A percentile compares a stretch with the other conserved stretches of the same genome.
phyloP scores from a whole-genome alignment of 2,113 vertebrate species.

The Sisor rabdophorus region DNA sequence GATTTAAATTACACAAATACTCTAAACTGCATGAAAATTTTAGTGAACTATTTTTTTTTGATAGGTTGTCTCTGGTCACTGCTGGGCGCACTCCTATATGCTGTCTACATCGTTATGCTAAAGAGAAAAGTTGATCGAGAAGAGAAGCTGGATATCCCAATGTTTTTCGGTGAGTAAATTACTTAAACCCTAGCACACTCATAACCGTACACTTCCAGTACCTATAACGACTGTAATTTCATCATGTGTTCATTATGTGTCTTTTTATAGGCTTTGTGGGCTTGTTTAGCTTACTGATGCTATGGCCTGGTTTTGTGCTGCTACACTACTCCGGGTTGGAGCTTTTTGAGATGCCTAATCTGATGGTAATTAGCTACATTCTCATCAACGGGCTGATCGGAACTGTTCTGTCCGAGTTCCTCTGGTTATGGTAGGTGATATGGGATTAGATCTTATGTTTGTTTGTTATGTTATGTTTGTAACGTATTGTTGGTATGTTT shows the following conservation, averaged over 20 bases:
- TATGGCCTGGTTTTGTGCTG: constrained; percentile 94
- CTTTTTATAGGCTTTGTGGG: constrained; percentile 83
- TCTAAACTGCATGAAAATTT: neutral
- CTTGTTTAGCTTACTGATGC: constrained; percentile 90
- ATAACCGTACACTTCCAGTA: neutral
- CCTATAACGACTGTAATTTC: neutral
- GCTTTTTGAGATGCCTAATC: constrained; percentile 89
- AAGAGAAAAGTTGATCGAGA: constrained; percentile 93
- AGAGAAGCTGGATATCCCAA: constrained; percentile 93
- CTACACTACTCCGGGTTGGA: constrained; percentile 94
- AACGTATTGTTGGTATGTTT: no score
- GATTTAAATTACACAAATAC: neutral
- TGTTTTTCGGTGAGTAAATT: constrained; percentile 88
- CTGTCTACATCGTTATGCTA: constrained; percentile 95
- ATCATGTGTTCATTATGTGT: constrained; percentile 24
- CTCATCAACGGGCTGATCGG: constrained; percentile 93
- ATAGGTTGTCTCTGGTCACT: constrained; percentile 90
- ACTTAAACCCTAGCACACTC: neutral
- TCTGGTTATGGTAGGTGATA: constrained; percentile 85
- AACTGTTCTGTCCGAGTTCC: constrained; percentile 94
- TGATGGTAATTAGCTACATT: constrained; percentile 89
- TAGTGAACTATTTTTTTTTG: constrained; percentile 11
- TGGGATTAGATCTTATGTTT: constrained; percentile 43
- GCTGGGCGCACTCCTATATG: constrained; percentile 86
- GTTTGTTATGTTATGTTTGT: no score